phyloP scores from a whole-genome alignment of 2,888 invertebrate species.

The Pachycephus smyrnensis region DNA sequence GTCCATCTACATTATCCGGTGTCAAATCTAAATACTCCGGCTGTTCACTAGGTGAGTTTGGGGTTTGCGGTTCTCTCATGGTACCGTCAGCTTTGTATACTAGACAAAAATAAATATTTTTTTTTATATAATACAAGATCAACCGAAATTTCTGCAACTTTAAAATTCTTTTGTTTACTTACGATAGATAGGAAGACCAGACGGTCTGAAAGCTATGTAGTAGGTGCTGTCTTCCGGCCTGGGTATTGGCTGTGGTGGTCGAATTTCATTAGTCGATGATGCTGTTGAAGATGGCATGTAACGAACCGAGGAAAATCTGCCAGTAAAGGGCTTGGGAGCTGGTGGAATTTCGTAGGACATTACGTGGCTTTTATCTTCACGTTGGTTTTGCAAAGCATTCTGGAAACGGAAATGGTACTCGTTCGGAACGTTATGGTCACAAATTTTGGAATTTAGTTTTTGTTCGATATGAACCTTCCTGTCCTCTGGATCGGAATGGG shows the following conservation, averaged over 20 bases:
- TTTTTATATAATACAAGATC: neutral
- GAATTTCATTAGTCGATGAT: slow-evolving; percentile 38
- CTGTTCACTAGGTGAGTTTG: slow-evolving; percentile 50
- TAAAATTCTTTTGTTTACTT: slow-evolving; percentile 32
- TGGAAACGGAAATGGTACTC: slow-evolving; percentile 18
- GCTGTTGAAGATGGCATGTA: slow-evolving; percentile 44
- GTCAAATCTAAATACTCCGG: slow-evolving; percentile 39
- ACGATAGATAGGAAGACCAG: slow-evolving; percentile 69
- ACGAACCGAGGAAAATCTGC: slow-evolving; percentile 48
- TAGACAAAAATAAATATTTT: slow-evolving; percentile 28
- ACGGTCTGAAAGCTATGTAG: slow-evolving; percentile 70
- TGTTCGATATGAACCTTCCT: slow-evolving; percentile 67
- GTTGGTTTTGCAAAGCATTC: slow-evolving; percentile 41
- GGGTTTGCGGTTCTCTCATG: slow-evolving; percentile 52
- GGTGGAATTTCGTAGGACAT: slow-evolving; percentile 70
- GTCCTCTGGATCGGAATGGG: slow-evolving; percentile 87
- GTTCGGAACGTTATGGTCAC: slow-evolving; percentile 3
- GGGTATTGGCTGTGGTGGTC: slow-evolving; percentile 55
- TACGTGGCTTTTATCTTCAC: slow-evolving; percentile 58
- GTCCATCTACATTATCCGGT: slow-evolving; percentile 37
- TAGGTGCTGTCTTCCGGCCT: slow-evolving; percentile 62
- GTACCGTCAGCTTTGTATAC: slow-evolving; percentile 53
- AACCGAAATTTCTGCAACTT: neutral
- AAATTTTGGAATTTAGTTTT: neutral
- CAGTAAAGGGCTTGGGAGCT: slow-evolving; percentile 68